Base-by-base conservation (phyloP, 1,140 invertebrate species). In the Aphis craccivora region DNA sequence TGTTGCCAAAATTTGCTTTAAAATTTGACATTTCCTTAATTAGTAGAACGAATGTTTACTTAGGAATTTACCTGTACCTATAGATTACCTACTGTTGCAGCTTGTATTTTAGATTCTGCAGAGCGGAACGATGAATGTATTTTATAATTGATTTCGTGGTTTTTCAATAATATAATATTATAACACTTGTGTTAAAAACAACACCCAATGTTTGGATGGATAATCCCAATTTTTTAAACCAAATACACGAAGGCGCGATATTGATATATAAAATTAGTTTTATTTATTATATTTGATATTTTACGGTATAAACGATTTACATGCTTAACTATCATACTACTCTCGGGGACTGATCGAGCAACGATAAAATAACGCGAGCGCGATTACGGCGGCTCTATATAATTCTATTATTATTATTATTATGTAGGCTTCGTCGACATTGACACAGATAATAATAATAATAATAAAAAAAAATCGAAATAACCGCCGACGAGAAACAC, bases 391-490 rank as follows among this genome's bases (percentile, higher is more conserved):
- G 30, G 2, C 11, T n/a, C 23, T 67, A n/a, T 67, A n/a, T 18
- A 67, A 76, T 76, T 35, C 14, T 60, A 81, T 40, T 84, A 83
- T 23, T 40, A 83, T 83, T 84, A 84, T 84, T 40, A 30, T 76
- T 86, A 86, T 86, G 23, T 86, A 86, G 84, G 25, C 84, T 86
- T 45, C 88, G 88, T 55, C 51, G 88, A 89, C 88, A 55, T 89
- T 55, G 88, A 55, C 55, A 90, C 89, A 35, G 89, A 43, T 90
- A 90, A 22, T 22, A 37, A 14, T 23, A 89, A n/a, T 55, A 51
- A 51, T n/a, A 14, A 43, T 14, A 83, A 83, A 83, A 83, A 30
- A n/a, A 45, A 87, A 35, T 89, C 88, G 88, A 35, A 89, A 90
- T 90, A 40, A 40, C 60, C 40, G 8, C 89, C 30, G 53, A 43